Percentiles rank a stretch among this genome's conserved stretches.
These are phyloP conservation scores for Garrulus glandarius DNA, from an alignment of 2,797 vertebrate genomes.

Conservation along the genomic window DNA sequence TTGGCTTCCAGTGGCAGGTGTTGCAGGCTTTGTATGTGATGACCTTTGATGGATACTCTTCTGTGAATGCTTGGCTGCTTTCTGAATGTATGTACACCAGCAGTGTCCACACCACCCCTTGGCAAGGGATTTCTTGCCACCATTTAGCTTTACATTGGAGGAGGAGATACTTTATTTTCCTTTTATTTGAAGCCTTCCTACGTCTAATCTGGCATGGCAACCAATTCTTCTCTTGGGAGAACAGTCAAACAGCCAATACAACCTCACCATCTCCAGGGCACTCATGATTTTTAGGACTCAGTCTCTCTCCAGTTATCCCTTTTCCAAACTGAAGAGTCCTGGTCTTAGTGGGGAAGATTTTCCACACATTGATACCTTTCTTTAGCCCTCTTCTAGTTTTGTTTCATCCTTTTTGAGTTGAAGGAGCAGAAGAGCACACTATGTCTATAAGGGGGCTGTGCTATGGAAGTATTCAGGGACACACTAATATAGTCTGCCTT, in stretches of 20 bases:
- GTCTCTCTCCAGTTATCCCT: background rate
- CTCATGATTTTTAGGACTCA: background rate
- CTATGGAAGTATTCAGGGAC: background rate
- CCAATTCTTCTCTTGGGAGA: background rate
- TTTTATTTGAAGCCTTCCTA: background rate
- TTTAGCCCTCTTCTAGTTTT: background rate
- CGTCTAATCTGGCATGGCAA: background rate
- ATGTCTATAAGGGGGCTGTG: background rate
- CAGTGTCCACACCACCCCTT: background rate
- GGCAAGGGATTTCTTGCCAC: background rate
- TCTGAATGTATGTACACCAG: fast-evolving
- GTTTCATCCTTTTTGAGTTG: background rate
- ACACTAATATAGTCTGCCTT: background rate
- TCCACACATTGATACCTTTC: background rate
- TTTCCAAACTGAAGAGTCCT: background rate
- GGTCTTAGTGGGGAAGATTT: background rate
- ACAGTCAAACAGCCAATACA: background rate
- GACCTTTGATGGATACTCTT: background rate
- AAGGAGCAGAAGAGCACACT: background rate
- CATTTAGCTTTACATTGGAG: background rate
- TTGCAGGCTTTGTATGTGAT: background rate
- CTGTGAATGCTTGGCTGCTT: background rate
- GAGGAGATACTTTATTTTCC: background rate
- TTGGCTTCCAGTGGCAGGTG: background rate
- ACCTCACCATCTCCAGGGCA: background rate